phyloP scores from a whole-genome alignment of 2,797 vertebrate genomes.

The Galaxias olidus region DNA sequence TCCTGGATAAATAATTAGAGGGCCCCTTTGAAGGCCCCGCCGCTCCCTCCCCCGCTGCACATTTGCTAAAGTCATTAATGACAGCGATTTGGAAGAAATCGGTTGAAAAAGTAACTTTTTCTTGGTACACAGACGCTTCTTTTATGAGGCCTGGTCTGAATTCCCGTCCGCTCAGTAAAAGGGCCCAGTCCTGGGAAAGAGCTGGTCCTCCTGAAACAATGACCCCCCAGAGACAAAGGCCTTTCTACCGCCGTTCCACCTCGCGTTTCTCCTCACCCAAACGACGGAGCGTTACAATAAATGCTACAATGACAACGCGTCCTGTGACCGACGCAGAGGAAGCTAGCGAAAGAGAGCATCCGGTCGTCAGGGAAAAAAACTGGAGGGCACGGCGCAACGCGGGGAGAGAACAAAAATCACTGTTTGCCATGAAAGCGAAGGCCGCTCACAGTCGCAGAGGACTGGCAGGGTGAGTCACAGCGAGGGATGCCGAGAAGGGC shows the following conservation, averaged over 20 bases:
- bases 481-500: conserved; percentile 25
- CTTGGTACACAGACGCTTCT: conserved; percentile 77
- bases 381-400: not conserved
- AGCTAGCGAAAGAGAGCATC: conserved; percentile 43
- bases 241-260: conserved; percentile 51
- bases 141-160: conserved; percentile 76
- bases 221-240: conserved; percentile 68
- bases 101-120: conserved; percentile 69
- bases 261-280: conserved; percentile 44
- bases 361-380: conserved; percentile 29
- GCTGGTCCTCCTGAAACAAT: conserved; percentile 73
- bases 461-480: conserved; percentile 37
- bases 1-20: conserved; percentile 83
- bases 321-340: conserved; percentile 55
- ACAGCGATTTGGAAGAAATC: conserved; percentile 74
- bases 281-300: conserved; percentile 73
- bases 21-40: conserved; percentile 73
- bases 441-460: conserved; percentile 27
- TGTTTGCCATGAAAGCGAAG: conserved; percentile 19
- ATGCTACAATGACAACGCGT: conserved; percentile 68
- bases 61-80: conserved; percentile 86
- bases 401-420: conserved; percentile 10
- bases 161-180: conserved; percentile 77
- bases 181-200: conserved; percentile 75
- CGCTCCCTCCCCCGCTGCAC: conserved; percentile 72